Conservation (phyloP, 2,888 invertebrate genomes). For the Nomada fucata region DNA sequence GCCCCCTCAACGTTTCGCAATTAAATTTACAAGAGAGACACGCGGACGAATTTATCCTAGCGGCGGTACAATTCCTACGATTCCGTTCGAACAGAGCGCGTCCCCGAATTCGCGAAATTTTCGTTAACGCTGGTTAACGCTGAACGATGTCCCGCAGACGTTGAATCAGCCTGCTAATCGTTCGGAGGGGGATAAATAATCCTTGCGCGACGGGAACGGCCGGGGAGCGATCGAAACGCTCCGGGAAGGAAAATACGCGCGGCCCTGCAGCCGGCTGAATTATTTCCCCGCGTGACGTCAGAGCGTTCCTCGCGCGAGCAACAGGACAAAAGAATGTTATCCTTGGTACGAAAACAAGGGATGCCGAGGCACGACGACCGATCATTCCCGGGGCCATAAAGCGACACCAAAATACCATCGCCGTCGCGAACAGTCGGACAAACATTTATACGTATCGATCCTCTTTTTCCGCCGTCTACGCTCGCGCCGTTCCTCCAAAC, state of each 20-base stretch:
- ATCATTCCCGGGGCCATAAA: constrained; percentile 1
- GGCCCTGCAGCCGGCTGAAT: not conserved
- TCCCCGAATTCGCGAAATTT: too few species aligned
- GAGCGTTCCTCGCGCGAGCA: not conserved
- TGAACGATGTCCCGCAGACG: too few species aligned
- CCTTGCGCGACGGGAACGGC: not conserved
- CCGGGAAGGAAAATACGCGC: not conserved
- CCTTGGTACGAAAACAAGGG: constrained; percentile 5
- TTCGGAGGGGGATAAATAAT: not conserved
- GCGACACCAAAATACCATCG: constrained; percentile 19
- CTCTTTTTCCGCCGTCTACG: not conserved
- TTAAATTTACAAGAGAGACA: constrained; percentile 29
- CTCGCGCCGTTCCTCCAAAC: too few species aligned
- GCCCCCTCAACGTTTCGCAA: not conserved
- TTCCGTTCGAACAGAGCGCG: too few species aligned
- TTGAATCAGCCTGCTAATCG: too few species aligned
- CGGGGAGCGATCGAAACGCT: not conserved
- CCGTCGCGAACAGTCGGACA: not conserved
- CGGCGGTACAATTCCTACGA: not conserved
- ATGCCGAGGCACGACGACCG: constrained; percentile 16
- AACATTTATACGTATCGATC: not conserved
- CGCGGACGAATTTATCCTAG: constrained; percentile 2
- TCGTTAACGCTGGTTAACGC: too few species aligned
- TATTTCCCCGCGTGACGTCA: constrained; percentile 4
- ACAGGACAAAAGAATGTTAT: constrained; percentile 11